A percentile compares a stretch with the other conserved stretches of the same genome.
Evolutionary conservation across 2,113 vertebrate genomes (phyloP).

Genomic region (Pelmatolapia mariae): DNA sequence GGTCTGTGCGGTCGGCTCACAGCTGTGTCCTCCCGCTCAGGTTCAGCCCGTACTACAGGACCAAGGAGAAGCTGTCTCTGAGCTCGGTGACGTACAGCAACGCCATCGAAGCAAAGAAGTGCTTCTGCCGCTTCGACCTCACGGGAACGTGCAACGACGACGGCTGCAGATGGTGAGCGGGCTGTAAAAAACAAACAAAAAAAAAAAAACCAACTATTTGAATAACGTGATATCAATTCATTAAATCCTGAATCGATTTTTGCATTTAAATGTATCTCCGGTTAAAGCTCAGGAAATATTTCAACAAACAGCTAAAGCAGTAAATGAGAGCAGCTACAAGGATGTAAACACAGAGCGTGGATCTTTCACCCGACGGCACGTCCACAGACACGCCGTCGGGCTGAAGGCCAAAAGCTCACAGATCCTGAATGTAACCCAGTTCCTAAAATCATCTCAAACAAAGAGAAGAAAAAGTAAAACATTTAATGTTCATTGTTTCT

Average conservation of each 20-base stretch:
- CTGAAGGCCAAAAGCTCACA: not conserved
- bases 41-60: slow-evolving; percentile 96
- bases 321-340: not conserved
- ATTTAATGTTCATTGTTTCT: too few species aligned
- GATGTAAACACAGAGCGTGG: not conserved
- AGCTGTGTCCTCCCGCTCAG: slow-evolving; percentile 50
- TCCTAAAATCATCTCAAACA: too few species aligned
- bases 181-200: not conserved
- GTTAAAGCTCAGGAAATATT: not conserved
- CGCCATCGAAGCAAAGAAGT: slow-evolving; percentile 82
- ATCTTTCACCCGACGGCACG: not conserved
- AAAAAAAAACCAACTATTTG: not conserved
- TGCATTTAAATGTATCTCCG: not conserved
- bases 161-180: slow-evolving; percentile 82
- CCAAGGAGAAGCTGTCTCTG: slow-evolving; percentile 91
- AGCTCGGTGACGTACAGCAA: slow-evolving; percentile 90
- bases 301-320: not conserved
- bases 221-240: not conserved
- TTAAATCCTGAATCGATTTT: not conserved
- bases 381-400: not conserved
- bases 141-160: slow-evolving; percentile 96
- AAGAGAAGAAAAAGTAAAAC: too few species aligned
- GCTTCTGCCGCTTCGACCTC: slow-evolving; percentile 94
- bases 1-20: not conserved
- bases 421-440: too few species aligned